Conservation (phyloP, 2,888 invertebrate genomes). For the Conops quadrifasciatus region DNA sequence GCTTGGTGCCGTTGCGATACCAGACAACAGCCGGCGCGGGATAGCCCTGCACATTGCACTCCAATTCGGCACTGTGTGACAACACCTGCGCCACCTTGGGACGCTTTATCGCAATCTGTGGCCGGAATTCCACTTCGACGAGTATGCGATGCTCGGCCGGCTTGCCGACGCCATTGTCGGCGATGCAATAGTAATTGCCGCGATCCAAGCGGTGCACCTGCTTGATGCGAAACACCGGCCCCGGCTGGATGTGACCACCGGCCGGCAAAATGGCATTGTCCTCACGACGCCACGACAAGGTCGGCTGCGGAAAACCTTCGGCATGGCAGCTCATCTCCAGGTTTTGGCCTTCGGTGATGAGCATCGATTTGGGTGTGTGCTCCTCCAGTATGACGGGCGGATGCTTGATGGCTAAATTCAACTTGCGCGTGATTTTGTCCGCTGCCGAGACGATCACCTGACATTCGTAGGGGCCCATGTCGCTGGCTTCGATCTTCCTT, state of each 20-base stretch:
- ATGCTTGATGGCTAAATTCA: constrained; percentile 60
- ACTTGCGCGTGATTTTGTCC: constrained; percentile 56
- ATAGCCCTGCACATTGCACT: constrained; percentile 62
- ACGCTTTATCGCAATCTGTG: constrained; percentile 58
- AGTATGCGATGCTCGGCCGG: constrained; percentile 58
- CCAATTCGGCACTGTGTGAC: constrained; percentile 57
- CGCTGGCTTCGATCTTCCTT: constrained; percentile 57
- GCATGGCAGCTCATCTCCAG: constrained; percentile 73
- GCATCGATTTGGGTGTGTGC: constrained; percentile 53
- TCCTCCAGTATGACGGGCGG: constrained; percentile 59
- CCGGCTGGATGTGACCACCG: constrained; percentile 56
- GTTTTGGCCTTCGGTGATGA: constrained; percentile 58
- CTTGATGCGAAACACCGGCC: constrained; percentile 56
- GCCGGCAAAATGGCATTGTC: constrained; percentile 68
- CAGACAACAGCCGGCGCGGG: constrained; percentile 63
- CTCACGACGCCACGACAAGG: constrained; percentile 73
- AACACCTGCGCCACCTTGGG: constrained; percentile 63
- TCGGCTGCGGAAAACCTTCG: constrained; percentile 80
- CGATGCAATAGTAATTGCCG: constrained; percentile 62
- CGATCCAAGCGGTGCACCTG: constrained; percentile 61
- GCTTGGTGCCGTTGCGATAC: constrained; percentile 56
- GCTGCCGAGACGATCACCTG: constrained; percentile 61
- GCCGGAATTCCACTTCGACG: constrained; percentile 63
- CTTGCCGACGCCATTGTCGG: constrained; percentile 61
- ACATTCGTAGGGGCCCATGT: constrained; percentile 63